phyloP scores from a whole-genome alignment of 2,113 vertebrate genomes.

The Oryzias melastigma region DNA sequence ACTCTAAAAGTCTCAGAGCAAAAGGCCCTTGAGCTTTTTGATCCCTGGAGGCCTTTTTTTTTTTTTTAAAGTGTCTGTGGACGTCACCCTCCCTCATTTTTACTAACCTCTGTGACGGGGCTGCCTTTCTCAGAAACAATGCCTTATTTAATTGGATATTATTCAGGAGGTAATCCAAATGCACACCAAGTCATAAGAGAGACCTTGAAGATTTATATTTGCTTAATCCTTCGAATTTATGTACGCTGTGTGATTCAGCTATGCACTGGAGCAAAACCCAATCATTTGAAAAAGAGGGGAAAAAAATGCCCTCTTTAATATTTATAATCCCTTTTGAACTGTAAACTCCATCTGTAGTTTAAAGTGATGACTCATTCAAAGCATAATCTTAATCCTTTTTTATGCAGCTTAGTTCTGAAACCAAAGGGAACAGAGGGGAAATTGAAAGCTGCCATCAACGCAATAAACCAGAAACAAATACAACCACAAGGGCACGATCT shows the following conservation, averaged over 20 bases:
- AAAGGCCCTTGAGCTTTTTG: constrained; percentile 22
- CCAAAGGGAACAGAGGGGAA: constrained; percentile 60
- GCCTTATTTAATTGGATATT: constrained; percentile 71
- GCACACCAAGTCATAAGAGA: constrained; percentile 56
- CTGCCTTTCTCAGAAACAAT: constrained; percentile 62
- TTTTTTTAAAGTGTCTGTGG: constrained; percentile 15
- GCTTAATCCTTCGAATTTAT: constrained; percentile 69
- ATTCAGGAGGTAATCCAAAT: constrained; percentile 65
- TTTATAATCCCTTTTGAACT: constrained; percentile 79
- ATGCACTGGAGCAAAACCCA: constrained; percentile 65
- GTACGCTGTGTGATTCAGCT: constrained; percentile 59
- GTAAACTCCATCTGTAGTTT: constrained; percentile 79
- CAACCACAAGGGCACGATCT: constrained; percentile 57
- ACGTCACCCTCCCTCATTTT: constrained; percentile 33
- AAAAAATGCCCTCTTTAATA: constrained; percentile 73
- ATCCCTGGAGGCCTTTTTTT: constrained; percentile 19
- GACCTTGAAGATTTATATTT: constrained; percentile 66
- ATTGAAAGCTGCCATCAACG: constrained; percentile 73
- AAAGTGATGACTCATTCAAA: constrained; percentile 79
- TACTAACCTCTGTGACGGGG: constrained; percentile 34
- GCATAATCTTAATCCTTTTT: constrained; percentile 77
- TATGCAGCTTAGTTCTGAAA: constrained; percentile 67
- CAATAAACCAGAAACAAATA: constrained; percentile 68
- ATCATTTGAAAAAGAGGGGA: constrained; percentile 60
- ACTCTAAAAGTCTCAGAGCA: constrained; percentile 9